These are phyloP conservation scores for Metaphire vulgaris DNA, from an alignment of 1,140 invertebrate species.

Conservation along the genomic window DNA sequence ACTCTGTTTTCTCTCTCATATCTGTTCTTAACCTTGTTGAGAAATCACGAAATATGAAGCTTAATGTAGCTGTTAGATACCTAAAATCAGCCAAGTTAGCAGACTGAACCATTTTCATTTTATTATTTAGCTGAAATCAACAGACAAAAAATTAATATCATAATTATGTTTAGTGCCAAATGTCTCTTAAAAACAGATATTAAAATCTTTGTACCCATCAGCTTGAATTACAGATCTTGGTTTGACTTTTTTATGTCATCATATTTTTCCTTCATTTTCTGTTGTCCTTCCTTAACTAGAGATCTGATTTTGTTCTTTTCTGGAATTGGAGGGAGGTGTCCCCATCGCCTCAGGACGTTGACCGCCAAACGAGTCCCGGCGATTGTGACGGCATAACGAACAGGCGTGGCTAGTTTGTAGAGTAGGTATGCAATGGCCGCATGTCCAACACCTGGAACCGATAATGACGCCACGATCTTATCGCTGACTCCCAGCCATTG, in stretches of 20 bases:
- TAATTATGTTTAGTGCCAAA: too few species aligned
- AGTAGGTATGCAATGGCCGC: slow-evolving; percentile 77
- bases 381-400: slow-evolving; percentile 81
- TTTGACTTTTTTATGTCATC: neutral
- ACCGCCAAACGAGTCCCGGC: slow-evolving; percentile 68
- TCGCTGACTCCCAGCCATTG: neutral
- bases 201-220: too few species aligned
- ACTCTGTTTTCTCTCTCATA: too few species aligned
- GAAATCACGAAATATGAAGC: too few species aligned
- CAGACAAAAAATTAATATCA: too few species aligned
- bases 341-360: slow-evolving; percentile 40
- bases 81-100: too few species aligned
- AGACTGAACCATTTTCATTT: too few species aligned
- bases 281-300: slow-evolving; percentile 16
- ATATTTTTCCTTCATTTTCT: neutral
- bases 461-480: neutral
- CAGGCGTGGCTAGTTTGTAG: slow-evolving; percentile 83
- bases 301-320: slow-evolving; percentile 16
- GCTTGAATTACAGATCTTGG: too few species aligned
- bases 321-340: slow-evolving; percentile 6
- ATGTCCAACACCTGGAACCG: slow-evolving; percentile 60
- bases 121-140: too few species aligned
- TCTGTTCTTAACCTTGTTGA: too few species aligned
- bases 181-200: too few species aligned
- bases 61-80: too few species aligned